These are phyloP conservation scores for Puntigrus tetrazona DNA, from an alignment of 2,113 vertebrate species.

Conservation along the genomic window DNA sequence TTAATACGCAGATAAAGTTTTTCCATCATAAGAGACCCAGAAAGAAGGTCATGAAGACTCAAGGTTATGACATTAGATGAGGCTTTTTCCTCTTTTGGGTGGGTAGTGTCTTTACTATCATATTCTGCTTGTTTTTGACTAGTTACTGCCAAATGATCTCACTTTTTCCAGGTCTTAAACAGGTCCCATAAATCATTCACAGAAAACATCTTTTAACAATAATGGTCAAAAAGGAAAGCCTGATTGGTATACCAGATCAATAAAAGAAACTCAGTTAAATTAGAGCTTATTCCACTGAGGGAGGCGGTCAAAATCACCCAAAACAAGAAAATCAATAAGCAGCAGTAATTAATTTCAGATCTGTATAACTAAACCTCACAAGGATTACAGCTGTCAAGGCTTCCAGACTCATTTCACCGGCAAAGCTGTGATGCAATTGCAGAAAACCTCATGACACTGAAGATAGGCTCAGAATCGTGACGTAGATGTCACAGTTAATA, in stretches of 20 bases:
- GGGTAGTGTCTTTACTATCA: background rate
- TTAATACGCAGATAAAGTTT: background rate
- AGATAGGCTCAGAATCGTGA: too few species aligned
- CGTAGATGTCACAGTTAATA: background rate
- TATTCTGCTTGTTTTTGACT: background rate
- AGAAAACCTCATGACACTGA: background rate
- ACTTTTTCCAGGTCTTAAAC: background rate
- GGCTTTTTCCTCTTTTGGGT: background rate
- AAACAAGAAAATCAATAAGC: background rate
- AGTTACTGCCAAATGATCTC: background rate
- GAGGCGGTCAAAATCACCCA: background rate
- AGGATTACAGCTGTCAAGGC: background rate
- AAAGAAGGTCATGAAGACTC: background rate
- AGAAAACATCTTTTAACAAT: background rate
- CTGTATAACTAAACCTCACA: background rate
- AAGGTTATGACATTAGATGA: background rate
- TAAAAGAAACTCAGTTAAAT: background rate
- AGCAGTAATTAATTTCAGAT: background rate
- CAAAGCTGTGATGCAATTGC: background rate
- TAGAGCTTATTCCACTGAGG: background rate
- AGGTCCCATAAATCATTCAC: background rate
- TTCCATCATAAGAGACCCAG: conserved; percentile 1
- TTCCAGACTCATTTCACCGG: conserved; percentile 3
- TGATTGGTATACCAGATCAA: background rate
- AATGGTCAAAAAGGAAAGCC: background rate